A percentile compares a stretch with the other conserved stretches of the same genome.
Conservation (phyloP, 2,797 vertebrate species). For the Rhabdophis nuchalis region DNA sequence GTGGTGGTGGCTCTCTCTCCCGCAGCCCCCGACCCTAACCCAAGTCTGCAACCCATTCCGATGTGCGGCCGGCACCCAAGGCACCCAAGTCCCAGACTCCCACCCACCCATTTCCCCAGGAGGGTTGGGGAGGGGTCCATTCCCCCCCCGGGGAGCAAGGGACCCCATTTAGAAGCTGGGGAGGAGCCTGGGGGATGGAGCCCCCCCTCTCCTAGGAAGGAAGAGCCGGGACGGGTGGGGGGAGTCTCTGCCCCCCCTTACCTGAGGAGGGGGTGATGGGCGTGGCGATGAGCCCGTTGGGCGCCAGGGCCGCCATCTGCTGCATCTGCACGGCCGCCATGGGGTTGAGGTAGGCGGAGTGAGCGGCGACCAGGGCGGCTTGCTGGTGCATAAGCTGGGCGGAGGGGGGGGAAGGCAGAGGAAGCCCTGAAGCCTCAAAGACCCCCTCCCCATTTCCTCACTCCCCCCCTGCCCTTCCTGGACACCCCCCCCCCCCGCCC, state of each 20-base stretch:
- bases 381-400: slow-evolving; percentile 91
- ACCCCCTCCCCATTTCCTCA: accelerated
- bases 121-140: neutral
- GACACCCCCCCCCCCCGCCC: neutral
- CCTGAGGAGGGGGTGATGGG: slow-evolving; percentile 79
- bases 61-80: accelerated
- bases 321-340: slow-evolving; percentile 93
- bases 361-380: slow-evolving; percentile 84
- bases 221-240: accelerated
- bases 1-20: neutral
- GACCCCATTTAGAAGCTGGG: accelerated
- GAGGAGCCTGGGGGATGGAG: neutral
- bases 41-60: neutral
- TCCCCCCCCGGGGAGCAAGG: neutral
- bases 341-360: slow-evolving; percentile 94
- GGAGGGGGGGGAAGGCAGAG: neutral
- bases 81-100: neutral
- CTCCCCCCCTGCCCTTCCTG: neutral
- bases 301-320: slow-evolving; percentile 91
- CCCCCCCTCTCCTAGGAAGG: neutral
- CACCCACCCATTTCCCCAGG: accelerated
- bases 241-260: slow-evolving; percentile 35
- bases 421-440: neutral
- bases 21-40: neutral
- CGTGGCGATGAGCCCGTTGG: slow-evolving; percentile 89